phyloP scores from a whole-genome alignment of 2,888 invertebrate species.

The Drosophila atripex region DNA sequence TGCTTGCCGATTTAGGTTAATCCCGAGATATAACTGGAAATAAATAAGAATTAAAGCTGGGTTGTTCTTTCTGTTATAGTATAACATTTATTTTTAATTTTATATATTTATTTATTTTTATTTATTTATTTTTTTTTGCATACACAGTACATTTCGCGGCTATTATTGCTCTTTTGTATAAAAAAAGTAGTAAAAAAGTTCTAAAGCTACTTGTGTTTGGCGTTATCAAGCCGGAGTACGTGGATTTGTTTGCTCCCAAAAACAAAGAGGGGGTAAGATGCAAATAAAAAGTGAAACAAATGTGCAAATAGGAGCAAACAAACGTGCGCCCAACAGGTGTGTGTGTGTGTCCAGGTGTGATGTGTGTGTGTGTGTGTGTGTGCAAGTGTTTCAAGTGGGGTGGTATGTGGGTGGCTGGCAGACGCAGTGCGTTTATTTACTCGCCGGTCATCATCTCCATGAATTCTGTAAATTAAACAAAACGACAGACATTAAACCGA shows the following conservation, averaged over 20 bases:
- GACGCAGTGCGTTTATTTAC: constrained; percentile 85
- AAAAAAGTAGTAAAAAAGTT: constrained; percentile 74
- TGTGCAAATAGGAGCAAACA: constrained; percentile 71
- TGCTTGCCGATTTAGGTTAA: constrained; percentile 22
- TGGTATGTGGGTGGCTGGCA: constrained; percentile 38
- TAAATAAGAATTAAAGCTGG: constrained; percentile 1
- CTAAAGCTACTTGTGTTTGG: constrained; percentile 59
- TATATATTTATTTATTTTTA: constrained; percentile 33
- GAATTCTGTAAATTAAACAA: constrained; percentile 90
- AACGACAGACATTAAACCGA: constrained; percentile 57
- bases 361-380: constrained; percentile 9
- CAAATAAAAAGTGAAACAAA: constrained; percentile 63
- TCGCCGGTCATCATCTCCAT: constrained; percentile 99
- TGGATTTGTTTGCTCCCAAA: constrained; percentile 66
- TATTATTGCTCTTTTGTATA: constrained; percentile 57
- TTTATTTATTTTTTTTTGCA: constrained; percentile 50
- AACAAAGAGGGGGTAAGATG: constrained; percentile 22
- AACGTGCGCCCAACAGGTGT: constrained; percentile 64
- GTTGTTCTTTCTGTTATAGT: constrained; percentile 30
- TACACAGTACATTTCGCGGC: constrained; percentile 57
- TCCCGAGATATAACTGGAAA: constrained; percentile 13
- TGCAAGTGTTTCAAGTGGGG: constrained; percentile 12
- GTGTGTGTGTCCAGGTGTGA: constrained; percentile 13
- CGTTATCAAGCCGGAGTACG: constrained; percentile 56
- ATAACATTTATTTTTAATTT: constrained; percentile 46